Percentiles rank a stretch among this genome's conserved stretches.
These are phyloP conservation scores for Rostratula benghalensis DNA, from an alignment of 2,113 vertebrate species.

Conservation along the genomic window DNA sequence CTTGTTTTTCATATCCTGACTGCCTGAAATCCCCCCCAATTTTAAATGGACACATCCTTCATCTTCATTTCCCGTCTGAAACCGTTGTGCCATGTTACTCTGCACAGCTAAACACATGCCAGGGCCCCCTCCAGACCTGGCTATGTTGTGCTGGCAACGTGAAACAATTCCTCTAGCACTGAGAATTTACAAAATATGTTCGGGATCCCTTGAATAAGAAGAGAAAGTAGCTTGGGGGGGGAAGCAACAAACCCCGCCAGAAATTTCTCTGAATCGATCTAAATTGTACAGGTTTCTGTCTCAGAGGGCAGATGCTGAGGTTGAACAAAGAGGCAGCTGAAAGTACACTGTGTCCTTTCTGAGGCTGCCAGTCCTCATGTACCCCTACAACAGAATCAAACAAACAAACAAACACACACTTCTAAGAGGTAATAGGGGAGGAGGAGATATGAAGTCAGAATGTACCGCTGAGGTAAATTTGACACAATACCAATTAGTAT, in stretches of 20 bases:
- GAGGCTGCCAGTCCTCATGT: conserved; percentile 42
- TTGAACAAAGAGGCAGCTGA: background rate
- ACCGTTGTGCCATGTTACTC: background rate
- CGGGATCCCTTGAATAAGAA: background rate
- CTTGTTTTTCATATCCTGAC: conserved; percentile 53
- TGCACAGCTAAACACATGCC: background rate
- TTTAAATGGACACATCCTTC: conserved; percentile 33
- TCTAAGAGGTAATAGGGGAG: conserved; percentile 43
- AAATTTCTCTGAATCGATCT: background rate
- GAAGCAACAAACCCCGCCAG: background rate
- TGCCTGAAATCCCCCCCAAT: background rate
- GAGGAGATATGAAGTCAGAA: conserved; percentile 75
- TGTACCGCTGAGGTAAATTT: conserved; percentile 63
- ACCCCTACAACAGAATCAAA: conserved; percentile 20
- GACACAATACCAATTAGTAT: conserved; percentile 79
- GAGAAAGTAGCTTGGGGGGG: background rate
- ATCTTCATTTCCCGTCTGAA: conserved; percentile 18
- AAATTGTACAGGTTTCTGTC: background rate
- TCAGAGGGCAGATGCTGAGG: background rate
- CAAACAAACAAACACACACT: conserved; percentile 65
- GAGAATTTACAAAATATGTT: background rate
- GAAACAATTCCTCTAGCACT: background rate
- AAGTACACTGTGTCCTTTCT: conserved; percentile 41
- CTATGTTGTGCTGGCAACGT: background rate
- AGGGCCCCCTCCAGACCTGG: background rate